Base-by-base conservation (phyloP, 2,888 invertebrate genomes). In the Ceriagrion tenellum region DNA sequence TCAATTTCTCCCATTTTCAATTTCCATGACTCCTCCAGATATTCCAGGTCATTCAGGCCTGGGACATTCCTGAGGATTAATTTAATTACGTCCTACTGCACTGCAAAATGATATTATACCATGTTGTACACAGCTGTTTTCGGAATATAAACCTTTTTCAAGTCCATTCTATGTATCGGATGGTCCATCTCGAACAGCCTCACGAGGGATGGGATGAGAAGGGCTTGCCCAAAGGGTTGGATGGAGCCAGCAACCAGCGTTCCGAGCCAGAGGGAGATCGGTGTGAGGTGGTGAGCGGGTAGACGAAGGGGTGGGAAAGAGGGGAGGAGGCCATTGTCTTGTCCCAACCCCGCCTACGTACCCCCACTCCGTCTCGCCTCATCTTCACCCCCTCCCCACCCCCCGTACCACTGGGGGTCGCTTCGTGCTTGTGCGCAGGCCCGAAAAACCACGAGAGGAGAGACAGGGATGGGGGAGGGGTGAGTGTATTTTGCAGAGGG, bases 261-360 rank as follows among this genome's bases (percentile, higher is more conserved):
- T 47, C 47, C 47, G 47, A 18, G 47, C 2, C n/a, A 12, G 69
- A 69, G 69, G 20, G 69, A n/a, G 69, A 8, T 26, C n/a, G 12
- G 81, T 30, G 81, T 81, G 30, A 30, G 74, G 13, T 30, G 74
- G 13, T 30, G 69, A n/a, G 69, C n/a, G 69, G 26, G 69, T n/a
- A 26, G 26, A 10, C 10, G 26, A 55, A 16, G n/a, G 55, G 89
- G 55, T 6, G 89, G n/a, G 26, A n/a, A 55, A n/a, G 55, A 55
- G 55, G 89, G 93, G 63, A 55, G 55, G 93, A 93, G 69, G 93
- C 93, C 93, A 93, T 93, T 93, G 93, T 93, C 47, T 93, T 93
- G 63, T 93, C 47, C 93, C 93, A 69, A 91, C 91, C 63, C 91
- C 91, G 59, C 91, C 91, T 81, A 81, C 26, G 35, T 81, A 1